A percentile compares a stretch with the other conserved stretches of the same genome.
Evolutionary conservation across 2,888 invertebrate genomes (phyloP).

Genomic region (Neoascia interrupta): DNA sequence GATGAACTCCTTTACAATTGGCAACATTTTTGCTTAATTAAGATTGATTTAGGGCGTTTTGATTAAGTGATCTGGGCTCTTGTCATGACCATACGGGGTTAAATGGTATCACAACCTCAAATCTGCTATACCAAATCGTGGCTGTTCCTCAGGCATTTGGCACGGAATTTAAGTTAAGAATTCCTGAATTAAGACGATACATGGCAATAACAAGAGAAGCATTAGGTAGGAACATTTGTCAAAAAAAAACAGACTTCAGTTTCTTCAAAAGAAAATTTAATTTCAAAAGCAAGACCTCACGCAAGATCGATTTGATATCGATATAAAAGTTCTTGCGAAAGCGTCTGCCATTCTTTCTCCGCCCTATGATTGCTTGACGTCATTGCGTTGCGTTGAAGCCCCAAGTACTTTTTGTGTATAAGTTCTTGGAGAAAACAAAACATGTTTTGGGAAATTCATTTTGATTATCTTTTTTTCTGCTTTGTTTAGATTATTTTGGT

Average conservation of each 20-base stretch:
- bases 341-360: conserved; percentile 9
- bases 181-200: too few species aligned
- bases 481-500: conserved; percentile 8
- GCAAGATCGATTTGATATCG: conserved; percentile 2
- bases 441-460: conserved; percentile 5
- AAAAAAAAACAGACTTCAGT: too few species aligned
- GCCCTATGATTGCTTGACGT: conserved; percentile 33
- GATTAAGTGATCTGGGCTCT: conserved; percentile 52
- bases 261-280: conserved; percentile 15
- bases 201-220: too few species aligned
- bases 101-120: conserved; percentile 36
- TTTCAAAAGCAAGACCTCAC: conserved; percentile 33
- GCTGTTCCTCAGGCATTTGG: too few species aligned
- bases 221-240: too few species aligned
- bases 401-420: conserved; percentile 4
- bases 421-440: neutral
- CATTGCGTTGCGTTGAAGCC: conserved; percentile 10
- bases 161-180: too few species aligned
- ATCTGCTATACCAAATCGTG: too few species aligned
- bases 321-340: conserved; percentile 2
- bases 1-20: conserved; percentile 45
- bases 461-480: neutral
- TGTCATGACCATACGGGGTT: conserved; percentile 38
- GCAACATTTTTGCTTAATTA: conserved; percentile 51
- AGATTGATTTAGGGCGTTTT: conserved; percentile 65